Evolutionary conservation across 2,113 vertebrate species (phyloP), one percentile per base, ranked within the genome.

Genomic region (Parotia lawesii): DNA sequence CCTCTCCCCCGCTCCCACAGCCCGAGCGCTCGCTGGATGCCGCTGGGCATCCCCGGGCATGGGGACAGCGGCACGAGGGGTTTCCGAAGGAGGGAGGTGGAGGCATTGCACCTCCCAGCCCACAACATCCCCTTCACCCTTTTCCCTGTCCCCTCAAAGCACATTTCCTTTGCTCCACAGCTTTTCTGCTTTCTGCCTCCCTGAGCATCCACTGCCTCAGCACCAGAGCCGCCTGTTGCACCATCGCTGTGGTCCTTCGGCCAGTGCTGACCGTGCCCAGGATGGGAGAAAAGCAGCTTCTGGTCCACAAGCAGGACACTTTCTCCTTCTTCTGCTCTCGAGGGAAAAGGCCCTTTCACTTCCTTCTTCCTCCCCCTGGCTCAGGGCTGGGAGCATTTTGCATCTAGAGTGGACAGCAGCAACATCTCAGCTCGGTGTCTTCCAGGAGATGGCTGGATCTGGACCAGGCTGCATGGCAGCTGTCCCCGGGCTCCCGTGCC

Each of bases 211-310:
- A 0, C 3, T 0, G 1, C 69, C 33, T 2, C 15, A 6, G 56
- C 33, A 5, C 8, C 5, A 3, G 48, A 4, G 16, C 5, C 0
- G 1, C 33, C 47, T 70, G 2, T 57, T 38, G 2, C 21, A 2
- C 23, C 12, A 0, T 1, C 11, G 0, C 40, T 1, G n/a, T 2
- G 45, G 6, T n/a, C 42, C 47, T 57, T 24, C 27, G 13, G 50
- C 42, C 16, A 2, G 19, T 2, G 53, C n/a, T 12, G 37, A 18
- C 37, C 2, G 0, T 47, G 48, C 8, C 24, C 33, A 5, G 51
- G n/a, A 12, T 3, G 0, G 0, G 31, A 45, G 33, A 79, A 48
- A 44, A 42, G 74, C 0, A 1, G 48, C 48, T 61, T 44, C 75
- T 48, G 31, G 5, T n/a, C 14, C 66, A 38, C 15, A 33, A 21